These are phyloP conservation scores for Tricholaema leucomelas DNA, from an alignment of 2,113 vertebrate genomes.

Conservation along the genomic window DNA sequence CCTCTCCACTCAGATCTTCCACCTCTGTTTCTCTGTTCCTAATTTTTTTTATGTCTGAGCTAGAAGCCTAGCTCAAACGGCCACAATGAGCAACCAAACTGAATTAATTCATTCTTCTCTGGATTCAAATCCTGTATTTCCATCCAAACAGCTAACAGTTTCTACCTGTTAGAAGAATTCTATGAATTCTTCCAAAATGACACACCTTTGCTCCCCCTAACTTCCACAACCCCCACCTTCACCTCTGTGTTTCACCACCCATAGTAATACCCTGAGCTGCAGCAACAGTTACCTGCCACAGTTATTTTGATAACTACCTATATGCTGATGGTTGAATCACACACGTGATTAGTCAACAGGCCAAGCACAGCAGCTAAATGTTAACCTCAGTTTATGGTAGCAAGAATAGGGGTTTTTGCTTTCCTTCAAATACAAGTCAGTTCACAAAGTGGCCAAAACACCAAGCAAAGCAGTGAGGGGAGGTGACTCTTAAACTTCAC, in stretches of 20 bases:
- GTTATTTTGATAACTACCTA: not conserved
- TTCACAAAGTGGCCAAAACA: not conserved
- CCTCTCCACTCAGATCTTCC: no score
- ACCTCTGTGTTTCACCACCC: not conserved
- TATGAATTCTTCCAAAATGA: not conserved
- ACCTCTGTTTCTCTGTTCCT: no score
- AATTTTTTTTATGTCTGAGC: no score
- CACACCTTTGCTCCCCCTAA: no score
- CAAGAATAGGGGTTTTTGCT: not conserved
- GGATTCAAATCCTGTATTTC: not conserved
- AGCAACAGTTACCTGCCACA: not conserved
- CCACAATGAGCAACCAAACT: not conserved
- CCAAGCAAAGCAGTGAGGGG: rapidly evolving
- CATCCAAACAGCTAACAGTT: not conserved
- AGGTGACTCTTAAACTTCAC: not conserved
- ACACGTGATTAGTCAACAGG: not conserved
- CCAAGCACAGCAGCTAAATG: not conserved
- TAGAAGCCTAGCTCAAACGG: no score
- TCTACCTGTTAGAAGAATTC: no score
- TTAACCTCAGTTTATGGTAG: not conserved
- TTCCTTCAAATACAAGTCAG: not conserved
- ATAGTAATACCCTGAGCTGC: rapidly evolving
- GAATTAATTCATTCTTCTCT: not conserved
- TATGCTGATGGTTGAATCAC: not conserved
- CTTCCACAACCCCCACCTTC: not conserved